Base-by-base conservation (phyloP, 1,140 invertebrate genomes). In the Goniozus legneri region DNA sequence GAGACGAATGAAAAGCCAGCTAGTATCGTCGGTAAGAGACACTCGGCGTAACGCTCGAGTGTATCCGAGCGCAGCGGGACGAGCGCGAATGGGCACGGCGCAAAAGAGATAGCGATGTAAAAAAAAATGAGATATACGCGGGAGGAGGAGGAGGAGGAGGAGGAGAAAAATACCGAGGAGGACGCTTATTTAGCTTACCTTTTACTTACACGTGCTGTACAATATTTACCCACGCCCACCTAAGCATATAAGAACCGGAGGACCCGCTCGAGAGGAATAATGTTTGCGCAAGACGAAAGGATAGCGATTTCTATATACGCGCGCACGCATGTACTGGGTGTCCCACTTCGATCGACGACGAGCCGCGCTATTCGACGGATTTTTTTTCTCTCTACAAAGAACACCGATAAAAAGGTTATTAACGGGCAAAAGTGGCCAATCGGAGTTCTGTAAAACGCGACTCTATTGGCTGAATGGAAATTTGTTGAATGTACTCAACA, bases 161-260 rank as follows among this genome's bases (percentile, higher is more conserved):
- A 16, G 12, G 20, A 44, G 44, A 20, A 20, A 55, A 48, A 58
- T 42, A 42, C 52, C n/a, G n/a, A 56, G 39, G 49, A 59, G 47
- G 52, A 58, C 55, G 58, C 65, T 67, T 71, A 59, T 65, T 58
- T 67, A 67, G 65, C 60, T 65, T 67, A 54, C 56, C 57, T 69
- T 70, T 64, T 56, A 60, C 62, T 69, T 60, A 68, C 58, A 58
- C 58, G 46, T 54, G 60, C 52, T 58, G 59, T 69, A 67, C 63
- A 69, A 63, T 73, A 60, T 73, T 71, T 67, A 60, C 61, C 58
- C 70, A 67, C 63, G 65, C 56, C 60, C 60, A 64, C 55, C 54
- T 55, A 53, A 68, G 58, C 60, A 66, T 64, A 64, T 64, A 66
- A 60, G 60, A 57, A 24, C 57, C 51, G 54, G 46, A 59, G 52